Evolutionary conservation across 1,140 invertebrate genomes (phyloP), one percentile per base, ranked within the genome.

Genomic region (Drosophila funebris): DNA sequence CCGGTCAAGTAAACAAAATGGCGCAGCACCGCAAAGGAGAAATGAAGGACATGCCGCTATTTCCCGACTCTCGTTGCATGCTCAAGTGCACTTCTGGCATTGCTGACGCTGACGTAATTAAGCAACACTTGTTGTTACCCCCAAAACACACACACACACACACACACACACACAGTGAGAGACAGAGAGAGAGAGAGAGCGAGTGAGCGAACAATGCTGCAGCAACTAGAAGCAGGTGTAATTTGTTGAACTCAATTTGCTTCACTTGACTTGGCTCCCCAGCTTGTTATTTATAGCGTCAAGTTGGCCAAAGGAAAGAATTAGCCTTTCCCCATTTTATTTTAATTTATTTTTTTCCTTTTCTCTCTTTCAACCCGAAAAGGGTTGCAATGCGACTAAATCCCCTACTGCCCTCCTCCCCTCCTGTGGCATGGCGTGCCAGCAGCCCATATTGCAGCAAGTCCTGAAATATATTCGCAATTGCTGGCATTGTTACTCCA

Each of bases 161-260:
- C 18, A 7, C 54, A 41, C 36, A 22, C 39, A 36, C 1, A 11
- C 24, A 60, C 20, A 27, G 18, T 27, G 52, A 69, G 50, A 27
- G 3, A 27, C 24, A 6, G 24, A 27, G 6, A 31, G 29, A n/a
- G n/a, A n/a, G n/a, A n/a, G n/a, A n/a, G n/a, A n/a, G n/a, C n/a
- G n/a, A n/a, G n/a, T n/a, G n/a, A n/a, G n/a, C n/a, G 48, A 36
- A 20, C 11, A 24, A 8, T 44, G 41, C 22, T 16, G 56, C 67
- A 63, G 41, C 61, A 31, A 46, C 53, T 68, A 57, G 62, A 58
- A 88, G 64, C 82, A 82, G 82, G 83, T 88, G 83, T 73, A 87
- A 87, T 87, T 87, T 88, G 83, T 88, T 88, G 74, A 88, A 87
- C 82, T 76, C 82, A 87, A 88, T 87, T 87, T 82, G 75, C 74